phyloP scores from a whole-genome alignment of 2,888 invertebrate genomes.

The Brachynemurus nebulosus region DNA sequence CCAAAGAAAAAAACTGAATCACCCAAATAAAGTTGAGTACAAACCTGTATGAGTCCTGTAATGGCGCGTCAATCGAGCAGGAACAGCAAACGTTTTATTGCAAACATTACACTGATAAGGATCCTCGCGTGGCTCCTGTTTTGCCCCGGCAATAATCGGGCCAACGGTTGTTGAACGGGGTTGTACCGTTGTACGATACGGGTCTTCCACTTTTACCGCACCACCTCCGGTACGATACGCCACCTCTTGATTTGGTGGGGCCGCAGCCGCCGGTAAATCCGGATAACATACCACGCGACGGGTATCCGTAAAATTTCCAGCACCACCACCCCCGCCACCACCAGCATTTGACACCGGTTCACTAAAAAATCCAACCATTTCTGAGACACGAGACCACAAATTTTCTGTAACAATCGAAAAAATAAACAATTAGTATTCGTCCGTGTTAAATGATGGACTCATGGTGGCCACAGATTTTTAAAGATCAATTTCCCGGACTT shows the following conservation, averaged over 20 bases:
- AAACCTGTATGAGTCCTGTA: conserved; percentile 68
- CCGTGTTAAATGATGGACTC: neutral
- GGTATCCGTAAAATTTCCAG: too few relatives aligned
- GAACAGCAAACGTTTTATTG: conserved; percentile 81
- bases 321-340: conserved; percentile 26
- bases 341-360: conserved; percentile 31
- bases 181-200: conserved; percentile 42
- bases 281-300: conserved; percentile 46
- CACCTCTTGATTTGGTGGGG: conserved; percentile 17
- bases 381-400: conserved; percentile 32
- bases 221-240: neutral
- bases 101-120: conserved; percentile 83
- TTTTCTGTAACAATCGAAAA: conserved; percentile 29
- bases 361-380: conserved; percentile 39
- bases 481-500: too few relatives aligned
- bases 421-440: conserved; percentile 22
- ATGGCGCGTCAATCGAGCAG: conserved; percentile 70
- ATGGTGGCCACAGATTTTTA: too few relatives aligned
- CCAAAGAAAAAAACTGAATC: too few relatives aligned
- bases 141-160: conserved; percentile 15
- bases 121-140: conserved; percentile 37
- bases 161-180: conserved; percentile 27
- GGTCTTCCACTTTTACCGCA: conserved; percentile 20
- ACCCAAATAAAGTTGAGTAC: too few relatives aligned
- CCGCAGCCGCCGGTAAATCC: conserved; percentile 34